Conservation (phyloP, 1,140 invertebrate species). For the Chelonus insularis region DNA sequence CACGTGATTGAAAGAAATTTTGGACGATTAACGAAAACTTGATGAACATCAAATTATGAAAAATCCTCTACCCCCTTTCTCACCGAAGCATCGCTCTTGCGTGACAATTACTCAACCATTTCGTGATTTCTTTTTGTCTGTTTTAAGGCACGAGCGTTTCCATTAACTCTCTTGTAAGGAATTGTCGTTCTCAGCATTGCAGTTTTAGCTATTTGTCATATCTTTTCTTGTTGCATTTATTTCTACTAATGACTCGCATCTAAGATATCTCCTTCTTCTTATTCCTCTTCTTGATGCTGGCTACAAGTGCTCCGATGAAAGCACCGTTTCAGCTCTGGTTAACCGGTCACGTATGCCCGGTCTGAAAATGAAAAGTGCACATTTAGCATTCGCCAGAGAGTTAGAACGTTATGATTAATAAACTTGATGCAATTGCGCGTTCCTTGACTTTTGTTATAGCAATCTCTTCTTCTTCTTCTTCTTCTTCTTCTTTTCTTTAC, state of each 20-base stretch:
- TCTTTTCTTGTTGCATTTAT: not conserved
- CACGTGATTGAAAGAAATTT: not conserved
- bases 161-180: conserved; percentile 25
- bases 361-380: conserved; percentile 46
- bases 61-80: not conserved
- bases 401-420: conserved; percentile 3
- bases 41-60: not conserved
- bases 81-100: conserved; percentile 10
- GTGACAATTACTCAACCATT: conserved; percentile 23
- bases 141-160: conserved; percentile 7
- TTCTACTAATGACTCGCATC: no score
- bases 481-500: not conserved
- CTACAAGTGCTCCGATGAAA: conserved; percentile 22
- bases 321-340: conserved; percentile 37
- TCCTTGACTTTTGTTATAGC: not conserved
- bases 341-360: conserved; percentile 38
- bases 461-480: not conserved
- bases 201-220: not conserved
- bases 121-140: conserved; percentile 22
- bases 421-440: not conserved
- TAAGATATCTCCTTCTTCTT: no score
- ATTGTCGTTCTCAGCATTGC: not conserved
- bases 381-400: conserved; percentile 36
- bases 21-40: no score
- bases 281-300: not conserved